Percentiles rank a stretch among this genome's conserved stretches.
Evolutionary conservation across 2,113 vertebrate species (phyloP).

Genomic region (Dromas ardeola): DNA sequence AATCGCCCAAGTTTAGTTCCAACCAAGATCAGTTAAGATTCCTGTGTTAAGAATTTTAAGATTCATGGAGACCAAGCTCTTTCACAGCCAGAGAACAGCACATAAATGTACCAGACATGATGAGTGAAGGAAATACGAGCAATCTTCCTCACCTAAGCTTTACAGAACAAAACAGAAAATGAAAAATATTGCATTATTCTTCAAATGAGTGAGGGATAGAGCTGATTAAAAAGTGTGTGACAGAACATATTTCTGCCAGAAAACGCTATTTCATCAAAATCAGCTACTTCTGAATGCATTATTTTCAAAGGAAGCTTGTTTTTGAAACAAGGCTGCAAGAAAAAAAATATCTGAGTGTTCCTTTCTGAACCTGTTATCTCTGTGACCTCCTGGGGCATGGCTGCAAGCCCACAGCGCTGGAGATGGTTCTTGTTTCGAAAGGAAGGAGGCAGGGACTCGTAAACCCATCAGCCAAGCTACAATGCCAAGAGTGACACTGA

Average conservation of each 20-base stretch:
- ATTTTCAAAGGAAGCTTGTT: not conserved
- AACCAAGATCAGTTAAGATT: not conserved
- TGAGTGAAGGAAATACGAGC: not conserved
- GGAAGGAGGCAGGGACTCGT: not conserved
- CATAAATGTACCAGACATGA: not conserved
- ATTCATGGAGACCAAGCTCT: not conserved
- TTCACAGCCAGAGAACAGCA: not conserved
- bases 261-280: not conserved
- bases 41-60: not conserved
- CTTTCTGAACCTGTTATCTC: not conserved
- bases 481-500: not conserved
- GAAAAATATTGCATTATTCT: not conserved
- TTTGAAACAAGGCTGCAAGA: not conserved
- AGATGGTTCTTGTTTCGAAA: not conserved
- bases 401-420: not conserved
- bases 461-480: not conserved
- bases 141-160: not conserved
- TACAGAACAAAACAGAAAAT: not conserved
- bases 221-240: not conserved
- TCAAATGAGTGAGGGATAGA: not conserved
- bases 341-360: not conserved
- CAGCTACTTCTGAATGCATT: not conserved
- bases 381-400: not conserved
- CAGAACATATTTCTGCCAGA: not conserved
- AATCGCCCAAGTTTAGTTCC: not conserved